These are phyloP conservation scores for Heliconius ethilla DNA, from an alignment of 2,888 invertebrate species.

Conservation along the genomic window DNA sequence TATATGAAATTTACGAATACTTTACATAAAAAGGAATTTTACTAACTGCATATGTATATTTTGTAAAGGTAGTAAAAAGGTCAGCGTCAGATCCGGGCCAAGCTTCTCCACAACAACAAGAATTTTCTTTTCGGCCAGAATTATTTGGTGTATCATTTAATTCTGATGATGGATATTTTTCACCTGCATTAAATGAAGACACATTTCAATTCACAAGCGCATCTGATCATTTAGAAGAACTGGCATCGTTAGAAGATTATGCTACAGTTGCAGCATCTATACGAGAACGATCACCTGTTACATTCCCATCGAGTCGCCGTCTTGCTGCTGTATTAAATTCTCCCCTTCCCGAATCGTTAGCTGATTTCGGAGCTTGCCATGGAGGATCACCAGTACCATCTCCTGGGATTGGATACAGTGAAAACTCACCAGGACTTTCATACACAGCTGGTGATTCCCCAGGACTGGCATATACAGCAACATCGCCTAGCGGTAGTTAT, in stretches of 20 bases:
- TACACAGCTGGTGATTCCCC: constrained; percentile 87
- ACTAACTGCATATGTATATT: neutral
- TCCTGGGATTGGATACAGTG: constrained; percentile 78
- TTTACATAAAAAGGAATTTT: neutral
- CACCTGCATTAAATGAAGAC: constrained; percentile 87
- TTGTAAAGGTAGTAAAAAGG: constrained; percentile 84
- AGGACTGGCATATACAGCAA: constrained; percentile 68
- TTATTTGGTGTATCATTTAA: constrained; percentile 85
- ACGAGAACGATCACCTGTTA: constrained; percentile 81
- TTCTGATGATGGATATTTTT: constrained; percentile 84
- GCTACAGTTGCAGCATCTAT: constrained; percentile 82
- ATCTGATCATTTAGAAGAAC: constrained; percentile 84
- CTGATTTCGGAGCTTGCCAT: constrained; percentile 92
- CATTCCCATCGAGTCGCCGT: constrained; percentile 86
- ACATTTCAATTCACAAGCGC: constrained; percentile 85
- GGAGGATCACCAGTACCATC: constrained; percentile 77
- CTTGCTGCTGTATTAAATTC: constrained; percentile 90
- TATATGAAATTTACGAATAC: constrained; percentile 24
- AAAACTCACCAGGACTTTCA: constrained; percentile 85
- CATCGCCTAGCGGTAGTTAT: constrained; percentile 72
- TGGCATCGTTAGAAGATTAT: constrained; percentile 84
- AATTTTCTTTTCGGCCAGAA: constrained; percentile 83
- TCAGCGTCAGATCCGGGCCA: constrained; percentile 88
- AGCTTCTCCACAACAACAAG: constrained; percentile 80
- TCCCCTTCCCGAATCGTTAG: constrained; percentile 89